Base-by-base conservation (phyloP, 2,888 invertebrate species). In the Petrolisthes manimaculis region DNA sequence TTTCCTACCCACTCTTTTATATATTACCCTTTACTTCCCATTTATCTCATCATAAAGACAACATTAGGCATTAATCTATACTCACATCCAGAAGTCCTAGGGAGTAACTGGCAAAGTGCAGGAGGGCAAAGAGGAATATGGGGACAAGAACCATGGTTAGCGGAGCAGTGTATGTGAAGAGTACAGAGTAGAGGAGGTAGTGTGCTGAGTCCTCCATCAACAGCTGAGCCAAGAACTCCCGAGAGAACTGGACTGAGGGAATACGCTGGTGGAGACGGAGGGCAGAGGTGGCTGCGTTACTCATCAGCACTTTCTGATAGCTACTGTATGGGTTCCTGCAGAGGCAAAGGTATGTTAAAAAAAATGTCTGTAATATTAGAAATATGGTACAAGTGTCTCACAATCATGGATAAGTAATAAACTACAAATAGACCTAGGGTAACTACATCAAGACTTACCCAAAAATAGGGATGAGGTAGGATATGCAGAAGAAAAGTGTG, bases 231-330 rank as follows among this genome's bases (percentile, higher is more conserved):
- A 99, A 93, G 93, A 98, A 99, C 93, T 97, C 96, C 90, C 96
- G 94, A 61, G 95, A 96, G 86, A 99, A 94, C 88, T 96, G 95
- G 92, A 98, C 96, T 91, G 95, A 94, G 37, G 98, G 98, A 92
- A 99, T 94, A 90, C 99, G 95, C 93, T 99, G 99, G 94, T 99
- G 99, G 91, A 99, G 94, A 88, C 99, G 95, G 84, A 99, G 94
- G 0, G 99, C 98, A 92, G 97, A 98, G 5, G 97, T 97, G 5
- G 99, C 99, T 18, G 98, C 98, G 94, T 97, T 97, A 84, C 97
- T 96, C 91, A 99, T 94, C 91, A 99, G 94, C 21, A 97, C 97
- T 94, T 98, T 97, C 94, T 97, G 96, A 93, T 98, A 98, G 80
- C 96, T 91, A 83, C 88, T 88, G 56, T 84, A 77, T 12, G 91